Percentiles rank a stretch among this genome's conserved stretches.
phyloP scores from a whole-genome alignment of 53 echinoderm and acorn worm genomes.

The Astropecten irregularis region DNA sequence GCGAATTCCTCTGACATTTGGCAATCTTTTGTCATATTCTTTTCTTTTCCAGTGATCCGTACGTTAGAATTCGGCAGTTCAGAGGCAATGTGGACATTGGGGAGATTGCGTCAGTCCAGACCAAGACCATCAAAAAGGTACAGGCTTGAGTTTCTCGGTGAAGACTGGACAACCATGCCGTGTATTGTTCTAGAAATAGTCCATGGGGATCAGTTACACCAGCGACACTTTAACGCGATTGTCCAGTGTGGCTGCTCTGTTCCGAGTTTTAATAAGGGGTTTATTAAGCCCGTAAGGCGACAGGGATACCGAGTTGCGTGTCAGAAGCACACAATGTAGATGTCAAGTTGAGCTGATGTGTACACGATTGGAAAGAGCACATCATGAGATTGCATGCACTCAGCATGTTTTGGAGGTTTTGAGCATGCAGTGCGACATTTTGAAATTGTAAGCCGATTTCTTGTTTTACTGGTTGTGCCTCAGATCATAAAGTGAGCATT shows the following conservation, averaged over 20 bases:
- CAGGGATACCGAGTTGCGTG: too few species aligned
- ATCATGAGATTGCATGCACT: too few species aligned
- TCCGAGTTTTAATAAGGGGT: not conserved
- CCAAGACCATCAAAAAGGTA: constrained; percentile 94
- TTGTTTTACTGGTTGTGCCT: too few species aligned
- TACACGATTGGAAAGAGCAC: too few species aligned
- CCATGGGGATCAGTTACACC: not conserved
- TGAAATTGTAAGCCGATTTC: too few species aligned
- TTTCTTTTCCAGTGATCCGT: constrained; percentile 82
- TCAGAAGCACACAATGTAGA: too few species aligned
- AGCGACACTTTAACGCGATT: not conserved
- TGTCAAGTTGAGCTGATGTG: too few species aligned
- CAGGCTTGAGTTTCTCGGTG: not conserved
- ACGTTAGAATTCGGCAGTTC: constrained; percentile 78
- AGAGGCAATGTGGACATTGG: constrained; percentile 67
- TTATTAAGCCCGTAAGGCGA: too few species aligned
- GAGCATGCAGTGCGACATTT: too few species aligned
- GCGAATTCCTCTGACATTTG: too few species aligned
- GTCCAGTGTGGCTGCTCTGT: not conserved
- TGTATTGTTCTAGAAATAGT: not conserved
- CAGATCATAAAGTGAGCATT: too few species aligned
- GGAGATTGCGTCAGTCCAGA: constrained; percentile 55
- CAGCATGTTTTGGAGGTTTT: too few species aligned
- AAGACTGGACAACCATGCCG: not conserved
- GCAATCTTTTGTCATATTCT: not conserved